Evolutionary conservation across 1,140 invertebrate species (phyloP).

Genomic region (Holcopasites calliopsidis): DNA sequence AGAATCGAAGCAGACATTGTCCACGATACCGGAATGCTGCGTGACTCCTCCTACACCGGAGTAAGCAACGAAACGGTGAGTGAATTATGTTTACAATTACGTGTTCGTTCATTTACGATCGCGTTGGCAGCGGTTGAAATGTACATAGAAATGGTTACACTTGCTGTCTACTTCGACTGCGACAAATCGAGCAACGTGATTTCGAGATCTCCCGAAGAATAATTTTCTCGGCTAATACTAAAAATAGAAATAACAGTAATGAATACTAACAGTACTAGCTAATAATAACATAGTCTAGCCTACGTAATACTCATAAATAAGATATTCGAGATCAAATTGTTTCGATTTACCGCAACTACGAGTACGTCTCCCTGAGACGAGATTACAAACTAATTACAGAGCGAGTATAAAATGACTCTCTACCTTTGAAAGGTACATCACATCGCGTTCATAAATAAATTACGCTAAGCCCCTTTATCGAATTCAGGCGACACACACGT

Average conservation of each 20-base stretch:
- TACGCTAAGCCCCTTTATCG: not conserved
- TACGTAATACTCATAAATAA: not conserved
- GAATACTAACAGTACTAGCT: not conserved
- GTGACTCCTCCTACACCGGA: constrained; percentile 45
- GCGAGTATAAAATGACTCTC: not conserved
- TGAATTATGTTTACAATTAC: not conserved
- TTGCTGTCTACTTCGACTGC: not conserved
- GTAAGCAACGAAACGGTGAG: constrained; percentile 22
- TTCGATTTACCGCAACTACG: not conserved
- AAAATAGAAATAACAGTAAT: too few species aligned
- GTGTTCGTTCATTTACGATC: not conserved
- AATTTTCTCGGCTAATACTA: too few species aligned
- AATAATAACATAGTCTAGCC: not conserved
- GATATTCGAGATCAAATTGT: not conserved
- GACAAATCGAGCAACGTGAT: not conserved
- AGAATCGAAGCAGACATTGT: constrained; percentile 68
- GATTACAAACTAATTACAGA: too few species aligned
- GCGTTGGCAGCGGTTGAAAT: not conserved
- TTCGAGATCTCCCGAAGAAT: too few species aligned
- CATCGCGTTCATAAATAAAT: not conserved
- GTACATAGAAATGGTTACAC: not conserved
- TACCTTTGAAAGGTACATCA: not conserved
- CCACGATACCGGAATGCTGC: constrained; percentile 69
- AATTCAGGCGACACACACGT: not conserved
- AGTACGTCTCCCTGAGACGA: not conserved